These are phyloP conservation scores for Cromileptes altivelis DNA, from an alignment of 2,113 vertebrate genomes.

Conservation along the genomic window DNA sequence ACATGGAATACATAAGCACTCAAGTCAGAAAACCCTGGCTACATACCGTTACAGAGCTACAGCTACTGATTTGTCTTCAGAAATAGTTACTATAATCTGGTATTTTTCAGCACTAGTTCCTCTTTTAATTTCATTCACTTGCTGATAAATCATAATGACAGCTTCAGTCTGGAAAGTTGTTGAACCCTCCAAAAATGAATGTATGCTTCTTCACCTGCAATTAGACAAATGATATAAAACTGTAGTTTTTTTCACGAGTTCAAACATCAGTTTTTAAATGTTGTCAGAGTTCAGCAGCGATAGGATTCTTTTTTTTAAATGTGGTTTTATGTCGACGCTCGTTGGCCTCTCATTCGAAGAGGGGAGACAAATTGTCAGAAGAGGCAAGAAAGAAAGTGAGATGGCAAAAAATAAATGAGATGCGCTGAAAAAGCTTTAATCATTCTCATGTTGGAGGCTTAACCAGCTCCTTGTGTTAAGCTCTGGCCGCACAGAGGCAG, in stretches of 20 bases:
- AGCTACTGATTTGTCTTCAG: not conserved
- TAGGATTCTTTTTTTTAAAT: conserved; percentile 16
- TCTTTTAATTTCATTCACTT: not conserved
- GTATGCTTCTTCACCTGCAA: not conserved
- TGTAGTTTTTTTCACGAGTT: not conserved
- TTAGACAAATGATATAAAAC: conserved; percentile 16
- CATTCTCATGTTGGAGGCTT: conserved; percentile 34
- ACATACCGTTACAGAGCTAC: not conserved
- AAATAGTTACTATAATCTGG: not conserved
- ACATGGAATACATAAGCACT: not conserved
- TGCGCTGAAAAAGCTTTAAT: conserved; percentile 39
- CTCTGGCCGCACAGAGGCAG: not conserved
- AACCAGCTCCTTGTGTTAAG: conserved; percentile 16
- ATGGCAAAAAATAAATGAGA: conserved; percentile 42
- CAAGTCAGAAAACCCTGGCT: not conserved
- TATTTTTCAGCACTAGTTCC: not conserved
- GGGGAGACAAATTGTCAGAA: conserved; percentile 29
- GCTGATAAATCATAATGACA: not conserved
- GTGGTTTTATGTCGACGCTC: conserved; percentile 38
- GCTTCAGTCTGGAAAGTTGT: not conserved
- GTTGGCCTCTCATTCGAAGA: conserved; percentile 16
- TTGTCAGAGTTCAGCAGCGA: conserved; percentile 17
- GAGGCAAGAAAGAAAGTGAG: conserved; percentile 36
- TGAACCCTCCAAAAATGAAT: conserved; percentile 1
- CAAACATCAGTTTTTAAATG: conserved; percentile 28